These are phyloP conservation scores for Ctenodactylus gundi DNA, from an alignment of 2,113 vertebrate species.

Conservation along the genomic window DNA sequence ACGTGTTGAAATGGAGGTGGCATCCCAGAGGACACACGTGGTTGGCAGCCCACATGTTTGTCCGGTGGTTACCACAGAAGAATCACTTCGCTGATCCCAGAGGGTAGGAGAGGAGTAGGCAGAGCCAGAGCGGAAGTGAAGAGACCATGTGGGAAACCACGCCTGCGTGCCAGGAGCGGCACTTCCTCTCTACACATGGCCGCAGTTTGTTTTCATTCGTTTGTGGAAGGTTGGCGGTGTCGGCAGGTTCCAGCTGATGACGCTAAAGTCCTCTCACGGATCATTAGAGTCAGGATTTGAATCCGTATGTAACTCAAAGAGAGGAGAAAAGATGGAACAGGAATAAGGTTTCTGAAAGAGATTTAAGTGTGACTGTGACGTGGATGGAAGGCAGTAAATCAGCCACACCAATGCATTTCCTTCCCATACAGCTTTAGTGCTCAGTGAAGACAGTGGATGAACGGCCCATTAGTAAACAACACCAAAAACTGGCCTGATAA, in stretches of 20 bases:
- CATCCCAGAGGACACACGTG: not conserved
- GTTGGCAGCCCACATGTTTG: not conserved
- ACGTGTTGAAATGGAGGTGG: accelerated
- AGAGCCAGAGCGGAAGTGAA: not conserved
- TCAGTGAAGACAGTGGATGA: not conserved
- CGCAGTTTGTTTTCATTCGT: not conserved
- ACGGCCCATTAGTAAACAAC: not conserved
- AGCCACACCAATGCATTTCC: not conserved
- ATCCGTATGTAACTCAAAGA: not conserved
- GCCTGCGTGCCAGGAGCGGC: not conserved
- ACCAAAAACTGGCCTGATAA: not conserved
- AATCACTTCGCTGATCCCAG: not conserved
- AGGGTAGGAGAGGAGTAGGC: not conserved
- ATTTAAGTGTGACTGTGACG: not conserved
- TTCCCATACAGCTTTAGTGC: not conserved
- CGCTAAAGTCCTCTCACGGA: not conserved
- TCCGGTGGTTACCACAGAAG: not conserved
- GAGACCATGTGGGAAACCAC: not conserved
- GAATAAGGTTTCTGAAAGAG: not conserved
- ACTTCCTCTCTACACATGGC: not conserved
- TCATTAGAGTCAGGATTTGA: not conserved
- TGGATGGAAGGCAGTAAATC: not conserved
- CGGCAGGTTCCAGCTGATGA: not conserved
- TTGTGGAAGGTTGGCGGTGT: not conserved
- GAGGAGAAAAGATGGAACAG: not conserved